Conservation (phyloP, 2,113 vertebrate species). For the Colius striatus region DNA sequence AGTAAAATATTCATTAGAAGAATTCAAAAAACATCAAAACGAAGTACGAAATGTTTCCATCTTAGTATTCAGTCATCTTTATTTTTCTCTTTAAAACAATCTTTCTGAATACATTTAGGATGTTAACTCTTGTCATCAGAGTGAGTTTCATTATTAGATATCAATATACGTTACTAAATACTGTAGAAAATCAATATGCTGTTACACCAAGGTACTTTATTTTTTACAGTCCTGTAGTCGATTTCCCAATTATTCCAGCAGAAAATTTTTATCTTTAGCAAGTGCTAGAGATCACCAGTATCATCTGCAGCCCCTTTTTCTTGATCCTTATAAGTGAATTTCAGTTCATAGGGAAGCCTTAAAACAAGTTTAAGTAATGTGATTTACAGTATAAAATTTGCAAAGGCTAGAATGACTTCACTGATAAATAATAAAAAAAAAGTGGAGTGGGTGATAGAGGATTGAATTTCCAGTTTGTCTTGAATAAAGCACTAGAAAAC, state of each 20-base stretch:
- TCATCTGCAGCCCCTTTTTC: not conserved
- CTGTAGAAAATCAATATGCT: conserved; percentile 26
- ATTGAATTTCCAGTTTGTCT: not conserved
- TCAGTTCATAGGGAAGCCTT: not conserved
- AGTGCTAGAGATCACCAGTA: not conserved
- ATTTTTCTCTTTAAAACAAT: not conserved
- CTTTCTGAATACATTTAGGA: not conserved
- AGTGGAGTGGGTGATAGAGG: not conserved
- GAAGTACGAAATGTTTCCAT: not conserved
- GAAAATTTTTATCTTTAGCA: not conserved
- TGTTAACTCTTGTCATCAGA: not conserved
- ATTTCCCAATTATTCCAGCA: not conserved
- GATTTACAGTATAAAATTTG: not conserved
- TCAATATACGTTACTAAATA: conserved; percentile 13
- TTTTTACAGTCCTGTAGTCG: not conserved
- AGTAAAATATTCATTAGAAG: conserved; percentile 39
- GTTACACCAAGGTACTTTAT: not conserved
- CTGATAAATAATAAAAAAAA: not conserved
- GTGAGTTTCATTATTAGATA: not conserved
- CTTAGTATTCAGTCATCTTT: not conserved
- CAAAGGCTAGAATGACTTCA: not conserved
- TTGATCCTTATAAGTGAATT: not conserved
- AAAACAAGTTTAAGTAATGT: not conserved
- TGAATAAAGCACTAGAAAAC: not conserved
- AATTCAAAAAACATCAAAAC: not conserved